Conservation (phyloP, 2,797 vertebrate genomes). For the Paratrypauchen microcephalus region DNA sequence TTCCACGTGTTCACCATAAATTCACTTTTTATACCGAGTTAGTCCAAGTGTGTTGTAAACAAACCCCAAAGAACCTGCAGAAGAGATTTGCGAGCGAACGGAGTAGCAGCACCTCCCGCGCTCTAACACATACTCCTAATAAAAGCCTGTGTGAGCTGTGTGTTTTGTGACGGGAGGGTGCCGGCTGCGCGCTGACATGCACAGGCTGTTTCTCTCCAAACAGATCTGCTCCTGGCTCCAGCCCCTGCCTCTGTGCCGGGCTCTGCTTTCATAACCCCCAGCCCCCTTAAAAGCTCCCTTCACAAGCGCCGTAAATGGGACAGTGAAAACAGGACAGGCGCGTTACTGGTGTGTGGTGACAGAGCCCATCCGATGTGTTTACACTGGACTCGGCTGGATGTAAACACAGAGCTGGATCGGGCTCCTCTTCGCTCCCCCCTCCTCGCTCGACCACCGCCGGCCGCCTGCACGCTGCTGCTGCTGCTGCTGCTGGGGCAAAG, state of each 20-base stretch:
- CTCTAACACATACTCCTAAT: background rate
- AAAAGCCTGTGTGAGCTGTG: conserved; percentile 3
- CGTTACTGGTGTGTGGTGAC: conserved; percentile 49
- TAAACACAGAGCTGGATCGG: conserved; percentile 46
- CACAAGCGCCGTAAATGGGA: conserved; percentile 50
- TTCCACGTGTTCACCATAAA: background rate
- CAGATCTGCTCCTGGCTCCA: conserved; percentile 18
- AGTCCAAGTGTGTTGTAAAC: background rate
- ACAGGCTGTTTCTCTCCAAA: conserved; percentile 39
- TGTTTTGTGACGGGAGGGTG: conserved; percentile 26
- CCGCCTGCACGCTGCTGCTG: conserved; percentile 3
- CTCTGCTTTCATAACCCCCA: conserved; percentile 33
- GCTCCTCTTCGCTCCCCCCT: background rate
- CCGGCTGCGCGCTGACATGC: conserved; percentile 9
- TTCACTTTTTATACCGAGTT: background rate
- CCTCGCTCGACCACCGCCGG: conserved; percentile 14
- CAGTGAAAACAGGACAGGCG: conserved; percentile 50
- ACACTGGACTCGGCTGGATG: conserved; percentile 42
- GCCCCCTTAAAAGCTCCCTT: conserved; percentile 34
- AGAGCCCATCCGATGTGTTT: conserved; percentile 60
- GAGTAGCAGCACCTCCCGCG: background rate
- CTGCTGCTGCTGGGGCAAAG: conserved; percentile 32
- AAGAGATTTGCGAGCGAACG: no score
- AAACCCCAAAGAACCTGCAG: background rate
- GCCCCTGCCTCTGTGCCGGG: conserved; percentile 16